Base-by-base conservation (phyloP, 1,140 invertebrate genomes). In the Drosophila pachea region DNA sequence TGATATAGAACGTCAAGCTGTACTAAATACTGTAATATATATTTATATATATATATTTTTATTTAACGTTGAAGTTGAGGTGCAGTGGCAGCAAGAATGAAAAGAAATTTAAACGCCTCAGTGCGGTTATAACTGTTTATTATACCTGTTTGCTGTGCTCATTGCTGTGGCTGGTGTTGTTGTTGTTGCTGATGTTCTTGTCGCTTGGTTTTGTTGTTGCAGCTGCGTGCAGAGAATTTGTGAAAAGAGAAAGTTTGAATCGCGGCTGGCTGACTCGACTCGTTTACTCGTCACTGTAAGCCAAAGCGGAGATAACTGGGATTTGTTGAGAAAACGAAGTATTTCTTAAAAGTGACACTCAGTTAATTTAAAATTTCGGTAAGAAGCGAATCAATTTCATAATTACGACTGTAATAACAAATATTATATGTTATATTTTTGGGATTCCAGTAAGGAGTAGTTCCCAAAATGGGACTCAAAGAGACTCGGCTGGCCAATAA, bases 161-260 rank as follows among this genome's bases (percentile, higher is more conserved):
- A 14, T 42, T 12, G 22, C 50, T 56, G 43, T 48, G 42, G 40
- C 12, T 62, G 47, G 49, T 65, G 22, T 52, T 31, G 32, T 35
- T 14, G 45, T 32, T 8, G 32, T 55, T 36, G 43, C 33, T 40
- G 22, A 22, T 22, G 22, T 22, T 22, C 22, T 22, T 22, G 22
- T 22, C 50, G 35, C 35, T 33, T 22, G 22, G 3, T 45, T 56
- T 54, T 69, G 49, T 82, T 68, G 60, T 55, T 59, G 54, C 53
- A 42, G 40, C 58, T 76, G 66, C 81, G 76, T 86, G 79, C 53
- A 54, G 42, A 81, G 81, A 86, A 86, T 84, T 81, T 81, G 79
- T 86, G 81, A 84, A 84, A 84, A 84, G 81, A 84, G 81, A 84
- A 84, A 84, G 81, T 84, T 84, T 59, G 31, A 69, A 35, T 16